These are phyloP conservation scores for Phalacrocorax carbo DNA, from an alignment of 2,113 vertebrate species.

Conservation along the genomic window DNA sequence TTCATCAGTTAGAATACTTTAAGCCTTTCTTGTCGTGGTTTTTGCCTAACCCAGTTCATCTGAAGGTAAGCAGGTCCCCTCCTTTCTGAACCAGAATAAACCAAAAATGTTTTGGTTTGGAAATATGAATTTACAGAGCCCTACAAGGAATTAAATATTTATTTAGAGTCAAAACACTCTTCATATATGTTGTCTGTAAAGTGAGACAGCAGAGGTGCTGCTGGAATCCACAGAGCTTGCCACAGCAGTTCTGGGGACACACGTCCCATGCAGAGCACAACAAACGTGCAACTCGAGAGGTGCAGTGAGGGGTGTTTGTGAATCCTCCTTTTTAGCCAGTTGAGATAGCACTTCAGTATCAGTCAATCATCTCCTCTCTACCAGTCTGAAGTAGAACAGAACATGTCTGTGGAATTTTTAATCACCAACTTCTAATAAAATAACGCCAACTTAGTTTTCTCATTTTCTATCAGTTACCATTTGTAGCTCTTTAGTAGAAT, in stretches of 20 bases:
- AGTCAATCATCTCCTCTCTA: background rate
- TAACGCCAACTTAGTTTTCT: background rate
- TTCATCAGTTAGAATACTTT: background rate
- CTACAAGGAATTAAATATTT: background rate
- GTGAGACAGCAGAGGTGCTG: background rate
- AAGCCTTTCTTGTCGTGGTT: background rate
- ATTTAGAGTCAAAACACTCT: background rate
- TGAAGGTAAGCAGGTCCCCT: background rate
- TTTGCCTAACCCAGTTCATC: background rate
- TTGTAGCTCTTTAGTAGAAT: background rate
- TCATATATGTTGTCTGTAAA: background rate
- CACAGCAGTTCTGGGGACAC: background rate
- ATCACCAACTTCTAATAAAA: background rate
- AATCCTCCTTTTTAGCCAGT: background rate
- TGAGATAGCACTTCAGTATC: background rate
- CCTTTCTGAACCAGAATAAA: background rate
- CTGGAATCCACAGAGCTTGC: background rate
- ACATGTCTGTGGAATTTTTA: background rate
- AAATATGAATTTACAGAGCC: background rate
- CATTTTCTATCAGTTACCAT: background rate
- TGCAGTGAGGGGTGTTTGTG: fast-evolving
- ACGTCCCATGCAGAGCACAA: fast-evolving
- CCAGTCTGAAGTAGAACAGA: background rate
- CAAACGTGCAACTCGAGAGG: fast-evolving
- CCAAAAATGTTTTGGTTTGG: background rate